These are phyloP conservation scores for Coregonus suidteri DNA, from an alignment of 2,797 vertebrate genomes.

Conservation along the genomic window DNA sequence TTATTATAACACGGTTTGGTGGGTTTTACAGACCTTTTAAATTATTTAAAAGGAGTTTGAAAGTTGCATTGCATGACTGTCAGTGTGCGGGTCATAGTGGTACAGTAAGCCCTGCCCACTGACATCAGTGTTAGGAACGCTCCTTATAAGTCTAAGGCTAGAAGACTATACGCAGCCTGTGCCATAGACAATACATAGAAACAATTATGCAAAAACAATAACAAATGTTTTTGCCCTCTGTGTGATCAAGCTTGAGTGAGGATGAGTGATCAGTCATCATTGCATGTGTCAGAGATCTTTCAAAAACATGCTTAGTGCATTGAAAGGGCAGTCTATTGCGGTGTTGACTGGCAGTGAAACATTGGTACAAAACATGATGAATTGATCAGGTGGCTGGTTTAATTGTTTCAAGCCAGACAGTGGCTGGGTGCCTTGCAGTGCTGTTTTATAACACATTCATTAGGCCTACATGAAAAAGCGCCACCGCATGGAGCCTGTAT, in stretches of 20 bases:
- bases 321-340: too few species aligned
- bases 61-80: slow-evolving; percentile 72
- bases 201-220: too few species aligned
- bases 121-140: slow-evolving; percentile 1
- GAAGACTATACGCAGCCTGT: background rate
- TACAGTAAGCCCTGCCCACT: slow-evolving; percentile 56
- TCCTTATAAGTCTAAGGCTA: background rate
- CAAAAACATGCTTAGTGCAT: too few species aligned
- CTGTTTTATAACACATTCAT: background rate
- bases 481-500: background rate
- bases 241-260: too few species aligned
- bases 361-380: too few species aligned
- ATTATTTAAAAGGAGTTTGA: slow-evolving; percentile 17
- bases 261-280: too few species aligned
- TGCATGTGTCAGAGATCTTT: too few species aligned
- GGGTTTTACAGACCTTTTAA: background rate
- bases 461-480: background rate
- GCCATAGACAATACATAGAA: background rate
- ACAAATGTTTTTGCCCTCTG: too few species aligned
- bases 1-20: background rate
- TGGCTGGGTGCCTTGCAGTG: background rate
- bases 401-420: background rate
- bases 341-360: too few species aligned
- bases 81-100: slow-evolving; percentile 55
- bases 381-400: too few species aligned